Evolutionary conservation across 2,888 invertebrate species (phyloP).

Genomic region (Silvanus unidentatus): DNA sequence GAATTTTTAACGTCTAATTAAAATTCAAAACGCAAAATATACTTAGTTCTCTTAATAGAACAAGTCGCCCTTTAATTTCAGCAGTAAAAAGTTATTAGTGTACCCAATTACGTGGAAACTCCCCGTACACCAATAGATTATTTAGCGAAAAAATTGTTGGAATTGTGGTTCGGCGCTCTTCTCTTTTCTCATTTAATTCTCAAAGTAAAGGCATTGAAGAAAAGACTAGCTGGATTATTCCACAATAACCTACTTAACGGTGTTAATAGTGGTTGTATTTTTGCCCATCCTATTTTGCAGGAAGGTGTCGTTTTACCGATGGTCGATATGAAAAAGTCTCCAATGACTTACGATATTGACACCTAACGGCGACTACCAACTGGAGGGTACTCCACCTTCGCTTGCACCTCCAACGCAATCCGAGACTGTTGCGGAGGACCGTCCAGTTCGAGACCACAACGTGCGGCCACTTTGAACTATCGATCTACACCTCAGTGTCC

Average conservation of each 20-base stretch:
- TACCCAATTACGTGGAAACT: constrained; percentile 2
- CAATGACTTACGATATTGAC: constrained; percentile 54
- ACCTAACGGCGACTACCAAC: constrained; percentile 49
- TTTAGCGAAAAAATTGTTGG: neutral
- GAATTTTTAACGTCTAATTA: neutral
- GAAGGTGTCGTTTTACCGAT: constrained; percentile 59
- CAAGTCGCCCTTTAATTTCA: neutral
- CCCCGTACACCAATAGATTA: neutral
- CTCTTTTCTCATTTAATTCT: too few relatives aligned
- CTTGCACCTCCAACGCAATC: constrained; percentile 42
- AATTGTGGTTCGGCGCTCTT: too few relatives aligned
- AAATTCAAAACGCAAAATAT: constrained; percentile 3
- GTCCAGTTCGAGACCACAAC: constrained; percentile 35
- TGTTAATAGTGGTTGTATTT: too few relatives aligned
- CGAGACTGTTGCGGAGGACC: constrained; percentile 45
- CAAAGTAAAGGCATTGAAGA: too few relatives aligned
- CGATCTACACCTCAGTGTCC: constrained; percentile 36
- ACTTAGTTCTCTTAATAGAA: neutral
- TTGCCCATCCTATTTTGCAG: too few relatives aligned
- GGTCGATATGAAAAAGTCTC: constrained; percentile 60
- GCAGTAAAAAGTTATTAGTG: constrained; percentile 1
- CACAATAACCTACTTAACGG: too few relatives aligned
- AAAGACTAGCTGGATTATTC: too few relatives aligned
- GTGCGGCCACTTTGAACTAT: constrained; percentile 38
- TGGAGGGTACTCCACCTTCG: constrained; percentile 38